Percentiles rank a stretch among this genome's conserved stretches.
phyloP scores from a whole-genome alignment of 64 coral and sea anemone species.

The Montipora capricornis region DNA sequence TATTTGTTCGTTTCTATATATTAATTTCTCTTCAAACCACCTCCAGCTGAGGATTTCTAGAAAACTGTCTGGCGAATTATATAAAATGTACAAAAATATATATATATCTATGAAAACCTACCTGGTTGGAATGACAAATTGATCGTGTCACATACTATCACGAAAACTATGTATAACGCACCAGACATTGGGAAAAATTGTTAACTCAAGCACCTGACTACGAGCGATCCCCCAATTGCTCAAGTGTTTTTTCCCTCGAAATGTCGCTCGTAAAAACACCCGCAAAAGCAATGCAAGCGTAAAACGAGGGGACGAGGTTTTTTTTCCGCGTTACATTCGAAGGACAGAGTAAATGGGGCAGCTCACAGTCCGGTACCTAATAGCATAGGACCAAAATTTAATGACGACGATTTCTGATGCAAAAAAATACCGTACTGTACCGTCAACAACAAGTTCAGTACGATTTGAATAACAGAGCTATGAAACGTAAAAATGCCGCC shows the following conservation, averaged over 20 bases:
- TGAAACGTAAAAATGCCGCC: neutral
- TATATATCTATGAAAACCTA: conserved; percentile 51
- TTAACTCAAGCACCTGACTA: no score
- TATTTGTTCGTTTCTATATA: conserved; percentile 32
- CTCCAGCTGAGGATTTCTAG: conserved; percentile 39
- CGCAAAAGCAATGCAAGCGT: no score
- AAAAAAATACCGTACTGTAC: neutral
- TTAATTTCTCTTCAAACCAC: conserved; percentile 57
- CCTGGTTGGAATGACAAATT: neutral
- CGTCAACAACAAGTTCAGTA: neutral
- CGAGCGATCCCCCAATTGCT: no score
- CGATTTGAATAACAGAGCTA: neutral
- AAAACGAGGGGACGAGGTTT: no score
- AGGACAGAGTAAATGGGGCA: no score
- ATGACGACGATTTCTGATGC: neutral
- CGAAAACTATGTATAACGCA: neutral
- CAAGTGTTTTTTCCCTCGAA: no score
- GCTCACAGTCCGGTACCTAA: neutral
- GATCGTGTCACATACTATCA: neutral
- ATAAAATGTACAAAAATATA: conserved; percentile 34
- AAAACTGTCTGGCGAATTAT: conserved; percentile 67
- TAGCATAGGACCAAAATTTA: neutral
- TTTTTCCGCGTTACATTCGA: no score
- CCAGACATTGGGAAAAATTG: neutral
- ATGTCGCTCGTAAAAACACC: no score